Evolutionary conservation across 1,140 invertebrate species (phyloP).

Genomic region (Phymorhynchus buccinoides): DNA sequence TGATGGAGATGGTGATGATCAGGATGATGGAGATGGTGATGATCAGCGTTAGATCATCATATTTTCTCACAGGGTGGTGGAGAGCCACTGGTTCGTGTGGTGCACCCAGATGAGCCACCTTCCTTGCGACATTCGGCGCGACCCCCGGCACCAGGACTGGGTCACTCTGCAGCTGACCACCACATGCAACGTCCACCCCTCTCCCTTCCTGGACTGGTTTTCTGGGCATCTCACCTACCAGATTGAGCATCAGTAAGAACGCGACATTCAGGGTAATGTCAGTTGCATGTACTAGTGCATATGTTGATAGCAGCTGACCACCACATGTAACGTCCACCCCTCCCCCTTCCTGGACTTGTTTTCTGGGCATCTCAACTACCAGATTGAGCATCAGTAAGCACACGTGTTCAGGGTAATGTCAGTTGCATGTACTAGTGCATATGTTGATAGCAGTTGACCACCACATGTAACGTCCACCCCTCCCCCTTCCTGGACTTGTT

Average conservation of each 20-base stretch:
- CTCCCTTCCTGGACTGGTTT: conserved; percentile 70
- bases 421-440: too few species aligned
- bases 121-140: conserved; percentile 66
- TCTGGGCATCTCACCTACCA: conserved; percentile 72
- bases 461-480: conserved; percentile 63
- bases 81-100: conserved; percentile 71
- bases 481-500: conserved; percentile 70
- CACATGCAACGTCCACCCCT: conserved; percentile 61
- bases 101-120: conserved; percentile 71
- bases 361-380: conserved; percentile 72
- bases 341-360: conserved; percentile 70
- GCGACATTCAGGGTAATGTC: too few species aligned
- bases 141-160: conserved; percentile 61
- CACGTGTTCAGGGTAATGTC: too few species aligned
- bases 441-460: conserved; percentile 37
- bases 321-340: conserved; percentile 63
- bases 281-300: not conserved
- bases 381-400: conserved; percentile 72
- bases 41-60: too few species aligned
- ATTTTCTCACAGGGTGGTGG: conserved; percentile 55
- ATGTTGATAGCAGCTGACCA: conserved; percentile 36
- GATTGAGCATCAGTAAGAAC: conserved; percentile 71
- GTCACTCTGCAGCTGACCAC: conserved; percentile 62
- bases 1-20: too few species aligned
- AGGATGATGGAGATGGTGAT: too few species aligned